Conservation (phyloP, 1,140 invertebrate genomes). For the Lordiphosa mommai region DNA sequence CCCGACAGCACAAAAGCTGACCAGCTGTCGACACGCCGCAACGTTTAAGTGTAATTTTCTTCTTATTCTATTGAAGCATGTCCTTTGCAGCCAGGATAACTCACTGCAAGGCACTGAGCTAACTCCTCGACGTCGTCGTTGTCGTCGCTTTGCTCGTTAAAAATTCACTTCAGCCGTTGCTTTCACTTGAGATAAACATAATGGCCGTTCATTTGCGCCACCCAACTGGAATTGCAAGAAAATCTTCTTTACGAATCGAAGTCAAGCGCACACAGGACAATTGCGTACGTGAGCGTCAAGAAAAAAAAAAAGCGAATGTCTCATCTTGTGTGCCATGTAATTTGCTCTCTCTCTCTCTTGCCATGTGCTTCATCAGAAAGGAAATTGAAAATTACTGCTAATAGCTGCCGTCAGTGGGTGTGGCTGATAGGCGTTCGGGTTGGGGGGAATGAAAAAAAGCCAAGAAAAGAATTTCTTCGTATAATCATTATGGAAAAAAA, state of each 20-base stretch:
- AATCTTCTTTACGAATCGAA: slow-evolving; percentile 61
- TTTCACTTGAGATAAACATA: slow-evolving; percentile 75
- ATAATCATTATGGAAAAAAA: slow-evolving; percentile 64
- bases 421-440: slow-evolving; percentile 40
- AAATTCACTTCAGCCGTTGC: slow-evolving; percentile 70
- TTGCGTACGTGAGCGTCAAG: slow-evolving; percentile 62
- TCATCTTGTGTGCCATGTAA: slow-evolving; percentile 71
- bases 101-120: slow-evolving; percentile 62
- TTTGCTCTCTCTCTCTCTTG: slow-evolving; percentile 69
- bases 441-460: slow-evolving; percentile 15
- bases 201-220: slow-evolving; percentile 73
- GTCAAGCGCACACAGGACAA: slow-evolving; percentile 61
- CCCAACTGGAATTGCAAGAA: slow-evolving; percentile 49
- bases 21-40: slow-evolving; percentile 60
- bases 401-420: slow-evolving; percentile 57
- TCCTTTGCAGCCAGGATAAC: slow-evolving; percentile 60
- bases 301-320: slow-evolving; percentile 37
- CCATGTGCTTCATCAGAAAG: slow-evolving; percentile 80
- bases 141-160: slow-evolving; percentile 45
- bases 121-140: slow-evolving; percentile 18
- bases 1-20: slow-evolving; percentile 13
- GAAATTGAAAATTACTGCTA: slow-evolving; percentile 79
- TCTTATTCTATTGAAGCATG: slow-evolving; percentile 76
- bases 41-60: slow-evolving; percentile 77
- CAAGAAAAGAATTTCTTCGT: slow-evolving; percentile 38